Base-by-base conservation (phyloP, 2,888 invertebrate species). In the Scaptomyza flava region DNA sequence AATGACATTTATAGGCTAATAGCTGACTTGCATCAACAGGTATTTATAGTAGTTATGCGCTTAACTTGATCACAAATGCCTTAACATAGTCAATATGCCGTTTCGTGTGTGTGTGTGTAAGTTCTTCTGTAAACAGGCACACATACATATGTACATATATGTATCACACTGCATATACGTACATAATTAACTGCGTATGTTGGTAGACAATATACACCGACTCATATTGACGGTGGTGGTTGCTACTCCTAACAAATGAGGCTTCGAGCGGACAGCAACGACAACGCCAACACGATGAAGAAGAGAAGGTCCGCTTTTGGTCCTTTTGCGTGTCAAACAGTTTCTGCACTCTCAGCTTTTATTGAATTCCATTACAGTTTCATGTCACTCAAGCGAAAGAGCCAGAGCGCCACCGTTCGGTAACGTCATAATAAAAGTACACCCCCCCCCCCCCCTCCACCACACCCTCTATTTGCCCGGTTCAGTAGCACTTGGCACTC, bases 261-360 rank as follows among this genome's bases (percentile, higher is more conserved):
- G 54, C 66, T 64, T 43, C 60, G 11, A 34, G 23, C 20, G 50
- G 27, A 62, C 30, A 9, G 1, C 31, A n/a, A 31, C 12, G 20
- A 20, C 2, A 30, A 17, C 30, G 1, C 17, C 17, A 23, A 57
- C 33, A 48, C 34, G 47, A 58, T 47, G 42, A 27, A 6, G 27
- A 27, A 4, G 4, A 48, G 46, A 54, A 38, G 41, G 36, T 30
- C n/a, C 47, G 12, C 31, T 6, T 11, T 38, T 52, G 46, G 51
- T 47, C 69, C 70, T 60, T 71, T 71, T 54, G 68, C 74, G 81
- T 86, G 79, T 83, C 87, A 79, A 85, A 79, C 83, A 59, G 66
- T 79, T 82, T 88, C 74, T 80, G 84, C 87, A 88, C 84, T 88
- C 87, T 88, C 84, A 84, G 82, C 89, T 83, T 88, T 83, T 87